Conservation (phyloP, 2,888 invertebrate genomes). For the Sphaerophoria rueppellii region DNA sequence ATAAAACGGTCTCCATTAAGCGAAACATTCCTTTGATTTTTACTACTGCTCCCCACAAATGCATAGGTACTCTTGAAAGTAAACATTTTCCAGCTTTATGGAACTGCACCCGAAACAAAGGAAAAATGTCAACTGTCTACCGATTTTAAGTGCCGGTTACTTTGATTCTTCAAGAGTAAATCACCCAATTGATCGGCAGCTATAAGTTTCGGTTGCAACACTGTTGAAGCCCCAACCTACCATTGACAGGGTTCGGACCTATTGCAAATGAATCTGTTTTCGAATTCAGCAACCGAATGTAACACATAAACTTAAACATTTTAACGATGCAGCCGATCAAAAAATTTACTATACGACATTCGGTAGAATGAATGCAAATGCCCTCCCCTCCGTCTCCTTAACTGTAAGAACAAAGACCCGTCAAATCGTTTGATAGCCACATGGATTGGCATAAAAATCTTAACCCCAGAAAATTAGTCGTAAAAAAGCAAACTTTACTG, state of each 20-base stretch:
- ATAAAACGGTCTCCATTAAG: no score
- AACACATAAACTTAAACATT: constrained; percentile 39
- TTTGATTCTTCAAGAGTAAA: constrained; percentile 62
- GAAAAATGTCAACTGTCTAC: constrained; percentile 39
- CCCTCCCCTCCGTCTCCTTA: not conserved
- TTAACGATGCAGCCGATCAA: constrained; percentile 43
- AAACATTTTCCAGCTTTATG: no score
- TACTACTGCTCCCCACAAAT: no score
- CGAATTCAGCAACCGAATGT: not conserved
- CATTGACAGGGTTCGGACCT: not conserved
- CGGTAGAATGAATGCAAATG: constrained; percentile 63
- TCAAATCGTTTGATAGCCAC: constrained; percentile 1
- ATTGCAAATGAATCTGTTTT: not conserved
- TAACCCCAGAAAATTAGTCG: constrained; percentile 74
- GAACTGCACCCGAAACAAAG: constrained; percentile 25
- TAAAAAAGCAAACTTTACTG: constrained; percentile 74
- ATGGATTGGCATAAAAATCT: constrained; percentile 57
- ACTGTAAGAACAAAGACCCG: not conserved
- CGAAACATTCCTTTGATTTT: no score
- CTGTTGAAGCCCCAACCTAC: constrained; percentile 40
- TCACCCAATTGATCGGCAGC: constrained; percentile 36
- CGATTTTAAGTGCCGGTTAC: constrained; percentile 62
- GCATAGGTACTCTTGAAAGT: no score
- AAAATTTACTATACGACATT: constrained; percentile 33
- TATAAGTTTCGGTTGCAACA: constrained; percentile 33